Evolutionary conservation across 2,113 vertebrate genomes (phyloP).

Genomic region (Eubucco bourcierii): DNA sequence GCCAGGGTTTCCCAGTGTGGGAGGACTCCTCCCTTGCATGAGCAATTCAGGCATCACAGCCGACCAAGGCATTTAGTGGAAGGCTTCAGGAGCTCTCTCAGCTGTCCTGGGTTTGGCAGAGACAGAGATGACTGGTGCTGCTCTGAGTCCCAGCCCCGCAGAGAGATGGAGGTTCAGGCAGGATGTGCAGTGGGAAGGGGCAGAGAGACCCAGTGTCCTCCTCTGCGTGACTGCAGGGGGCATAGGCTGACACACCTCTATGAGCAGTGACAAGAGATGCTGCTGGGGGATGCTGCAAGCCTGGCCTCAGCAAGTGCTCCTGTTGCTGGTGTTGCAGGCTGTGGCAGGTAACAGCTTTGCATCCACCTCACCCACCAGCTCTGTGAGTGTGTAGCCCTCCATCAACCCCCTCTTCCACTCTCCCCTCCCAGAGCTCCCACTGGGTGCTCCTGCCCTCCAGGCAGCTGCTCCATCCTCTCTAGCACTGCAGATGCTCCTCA

Average conservation of each 20-base stretch:
- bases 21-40: not conserved
- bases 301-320: not conserved
- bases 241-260: not conserved
- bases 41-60: not conserved
- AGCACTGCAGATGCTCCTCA: not conserved
- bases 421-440: not conserved
- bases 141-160: not conserved
- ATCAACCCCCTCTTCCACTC: no score
- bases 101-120: not conserved
- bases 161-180: not conserved
- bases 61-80: accelerated
- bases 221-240: not conserved
- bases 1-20: not conserved
- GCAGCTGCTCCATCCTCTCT: not conserved
- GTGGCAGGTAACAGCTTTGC: not conserved
- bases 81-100: not conserved
- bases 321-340: not conserved
- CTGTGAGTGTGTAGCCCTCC: not conserved
- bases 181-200: not conserved
- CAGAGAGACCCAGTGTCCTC: not conserved
- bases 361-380: not conserved
- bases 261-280: not conserved
- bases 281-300: not conserved
- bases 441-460: accelerated
- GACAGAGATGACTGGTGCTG: not conserved